phyloP scores from a whole-genome alignment of 92 coral and sea anemone species.

The Micromussa lordhowensis region DNA sequence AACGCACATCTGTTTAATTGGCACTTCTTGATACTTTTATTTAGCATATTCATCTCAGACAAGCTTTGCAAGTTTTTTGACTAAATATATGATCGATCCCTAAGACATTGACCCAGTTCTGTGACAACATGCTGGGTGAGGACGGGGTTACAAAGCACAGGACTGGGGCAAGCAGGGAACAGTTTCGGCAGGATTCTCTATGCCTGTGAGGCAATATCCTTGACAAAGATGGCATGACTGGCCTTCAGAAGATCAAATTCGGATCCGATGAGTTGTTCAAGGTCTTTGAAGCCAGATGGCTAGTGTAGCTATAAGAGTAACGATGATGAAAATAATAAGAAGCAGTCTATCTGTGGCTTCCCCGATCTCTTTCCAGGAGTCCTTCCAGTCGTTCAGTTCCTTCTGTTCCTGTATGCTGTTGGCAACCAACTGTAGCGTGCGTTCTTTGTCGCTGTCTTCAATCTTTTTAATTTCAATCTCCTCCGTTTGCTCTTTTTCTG shows the following conservation, averaged over 20 bases:
- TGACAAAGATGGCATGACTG: neutral
- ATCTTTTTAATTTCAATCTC: neutral
- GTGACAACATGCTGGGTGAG: neutral
- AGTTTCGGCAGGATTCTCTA: neutral
- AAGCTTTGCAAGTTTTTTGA: neutral
- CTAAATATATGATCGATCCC: too few species aligned
- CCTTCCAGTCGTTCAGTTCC: slow-evolving; percentile 50
- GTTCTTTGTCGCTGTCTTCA: slow-evolving; percentile 1
- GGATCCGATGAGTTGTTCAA: neutral
- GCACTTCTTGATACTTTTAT: neutral
- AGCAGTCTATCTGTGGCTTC: slow-evolving; percentile 68
- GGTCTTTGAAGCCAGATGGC: slow-evolving; percentile 22
- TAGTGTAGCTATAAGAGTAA: neutral
- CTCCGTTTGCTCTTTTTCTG: slow-evolving; percentile 5
- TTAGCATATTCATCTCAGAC: neutral
- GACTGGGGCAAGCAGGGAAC: neutral
- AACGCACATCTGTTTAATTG: neutral
- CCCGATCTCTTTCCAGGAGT: slow-evolving; percentile 76
- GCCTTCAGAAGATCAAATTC: neutral
- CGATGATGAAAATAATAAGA: slow-evolving; percentile 53
- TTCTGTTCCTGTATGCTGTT: slow-evolving; percentile 36
- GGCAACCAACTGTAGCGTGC: slow-evolving; percentile 29
- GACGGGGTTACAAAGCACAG: neutral
- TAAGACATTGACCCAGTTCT: neutral
- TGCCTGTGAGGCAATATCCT: neutral